Conservation (phyloP, 2,888 invertebrate genomes). For the Cantharis flavilabris region DNA sequence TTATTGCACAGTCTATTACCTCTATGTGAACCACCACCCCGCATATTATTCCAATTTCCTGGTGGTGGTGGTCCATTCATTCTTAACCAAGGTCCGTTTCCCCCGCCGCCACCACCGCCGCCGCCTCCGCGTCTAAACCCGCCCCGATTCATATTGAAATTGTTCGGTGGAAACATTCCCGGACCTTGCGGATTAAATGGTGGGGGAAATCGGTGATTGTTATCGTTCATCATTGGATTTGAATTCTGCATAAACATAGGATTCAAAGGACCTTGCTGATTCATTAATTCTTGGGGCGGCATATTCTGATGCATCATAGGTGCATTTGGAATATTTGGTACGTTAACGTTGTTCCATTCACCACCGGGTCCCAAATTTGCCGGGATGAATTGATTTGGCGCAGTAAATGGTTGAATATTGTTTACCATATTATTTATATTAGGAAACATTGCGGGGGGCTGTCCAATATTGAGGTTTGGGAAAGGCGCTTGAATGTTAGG, state of each 20-base stretch:
- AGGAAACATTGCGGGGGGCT: constrained; percentile 49
- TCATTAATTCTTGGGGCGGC: constrained; percentile 55
- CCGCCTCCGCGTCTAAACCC: constrained; percentile 34
- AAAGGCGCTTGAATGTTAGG: constrained; percentile 37
- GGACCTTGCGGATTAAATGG: constrained; percentile 57
- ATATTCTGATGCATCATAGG: constrained; percentile 49
- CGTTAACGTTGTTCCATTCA: constrained; percentile 57
- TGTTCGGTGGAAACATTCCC: constrained; percentile 52
- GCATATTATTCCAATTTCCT: constrained; percentile 44
- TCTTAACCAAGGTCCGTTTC: constrained; percentile 61
- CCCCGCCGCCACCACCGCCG: constrained; percentile 48
- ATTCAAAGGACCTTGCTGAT: constrained; percentile 45
- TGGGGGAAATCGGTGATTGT: constrained; percentile 52
- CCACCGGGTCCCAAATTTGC: constrained; percentile 39
- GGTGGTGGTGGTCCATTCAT: constrained; percentile 47
- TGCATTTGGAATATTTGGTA: constrained; percentile 30
- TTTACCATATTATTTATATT: constrained; percentile 29
- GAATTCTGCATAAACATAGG: constrained; percentile 57
- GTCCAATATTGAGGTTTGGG: constrained; percentile 22
- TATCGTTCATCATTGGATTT: constrained; percentile 51
- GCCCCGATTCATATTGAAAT: constrained; percentile 50
- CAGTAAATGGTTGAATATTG: constrained; percentile 48
- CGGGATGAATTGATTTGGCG: constrained; percentile 46
- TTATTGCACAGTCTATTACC: constrained; percentile 71
- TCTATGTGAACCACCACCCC: constrained; percentile 48